Evolutionary conservation across 2,888 invertebrate genomes (phyloP), one percentile per base, ranked within the genome.

Genomic region (Macrophya annulata): DNA sequence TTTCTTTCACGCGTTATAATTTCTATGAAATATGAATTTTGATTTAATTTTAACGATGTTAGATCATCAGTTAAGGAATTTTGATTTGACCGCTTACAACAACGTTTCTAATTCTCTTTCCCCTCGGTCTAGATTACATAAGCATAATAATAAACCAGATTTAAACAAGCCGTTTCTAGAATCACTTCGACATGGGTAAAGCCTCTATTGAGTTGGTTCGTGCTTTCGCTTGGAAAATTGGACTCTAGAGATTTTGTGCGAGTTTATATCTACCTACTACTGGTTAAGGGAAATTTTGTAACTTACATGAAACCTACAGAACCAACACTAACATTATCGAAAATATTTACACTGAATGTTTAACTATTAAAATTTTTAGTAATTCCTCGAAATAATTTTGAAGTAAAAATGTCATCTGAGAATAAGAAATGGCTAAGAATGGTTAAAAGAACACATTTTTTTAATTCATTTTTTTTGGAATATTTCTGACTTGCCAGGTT

Each of bases 141-240:
- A 3, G 31, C 4, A 10, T 68, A 37, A 68, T 68, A 6, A 37
- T 68, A 68, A 15, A 68, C 17, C 37, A 37, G 25, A 68, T 68
- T 68, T 1, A 17, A 37, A 68, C 68, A 68, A 31, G 37, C 68
- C 37, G 17, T 37, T 68, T 37, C 5, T 4, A 37, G 37, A 31
- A 68, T 15, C 15, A 17, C 37, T 68, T 62, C 68, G 17, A 12
- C 68, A 8, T 37, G 68, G 37, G 68, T 37, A 37, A 37, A 68
- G 37, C 68, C 68, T 15, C 68, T 37, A 68, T 68, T 25, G 68
- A 68, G 68, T 37, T 68, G 15, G 68, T 37, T 68, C 10, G 68
- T 68, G 15, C 17, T 37, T 68, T 17, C 37, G 68, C 68, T 68
- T 37, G 15, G 31, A 37, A 10, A 68, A 68, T 68, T 68, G 68